Evolutionary conservation across 2,888 invertebrate species (phyloP), one percentile per base, ranked within the genome.

Genomic region (Cerastis leucographa): DNA sequence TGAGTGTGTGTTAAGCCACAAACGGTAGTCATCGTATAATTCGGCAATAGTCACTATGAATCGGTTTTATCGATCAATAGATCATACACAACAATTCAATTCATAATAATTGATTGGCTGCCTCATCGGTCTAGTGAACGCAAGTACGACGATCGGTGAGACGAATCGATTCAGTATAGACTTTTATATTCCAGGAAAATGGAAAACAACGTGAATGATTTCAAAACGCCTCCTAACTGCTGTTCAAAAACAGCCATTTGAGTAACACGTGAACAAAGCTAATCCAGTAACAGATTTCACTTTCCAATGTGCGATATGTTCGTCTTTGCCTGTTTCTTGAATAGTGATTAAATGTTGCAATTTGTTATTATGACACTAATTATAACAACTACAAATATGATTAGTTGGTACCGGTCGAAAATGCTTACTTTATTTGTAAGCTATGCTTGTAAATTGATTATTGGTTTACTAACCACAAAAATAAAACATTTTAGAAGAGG

Each of bases 261-360:
- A 73, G 46, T 76, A 84, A 84, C 79, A 80, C 84, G 71, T 84
- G 74, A 84, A 66, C 79, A 67, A 80, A 74, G 51, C 79, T 56
- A 79, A 78, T 79, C 80, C 49, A 68, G 71, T 80, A 73, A 87
- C 82, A 76, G 83, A 81, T 86, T 86, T 80, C 81, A 65, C 80
- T 85, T 83, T 82, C 61, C 67, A 76, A 59, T 83, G 71, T n/a
- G 35, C 56, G 56, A 74, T 74, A 74, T 78, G 79, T 75, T 64
- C 74, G 68, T 82, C 75, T 88, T 88, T 81, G 81, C 85, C 84
- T 83, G 56, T 80, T 78, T 78, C 62, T 73, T 67, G 49, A 73
- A 76, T 69, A 76, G 68, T 84, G 81, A n/a, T 54, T n/a, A 5
- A 54, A n/a, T 54, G 54, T 54, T n/a, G 54, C 54, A n/a, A 54